Conservation (phyloP, 1,140 invertebrate species). For the Lepidurus arcticus region DNA sequence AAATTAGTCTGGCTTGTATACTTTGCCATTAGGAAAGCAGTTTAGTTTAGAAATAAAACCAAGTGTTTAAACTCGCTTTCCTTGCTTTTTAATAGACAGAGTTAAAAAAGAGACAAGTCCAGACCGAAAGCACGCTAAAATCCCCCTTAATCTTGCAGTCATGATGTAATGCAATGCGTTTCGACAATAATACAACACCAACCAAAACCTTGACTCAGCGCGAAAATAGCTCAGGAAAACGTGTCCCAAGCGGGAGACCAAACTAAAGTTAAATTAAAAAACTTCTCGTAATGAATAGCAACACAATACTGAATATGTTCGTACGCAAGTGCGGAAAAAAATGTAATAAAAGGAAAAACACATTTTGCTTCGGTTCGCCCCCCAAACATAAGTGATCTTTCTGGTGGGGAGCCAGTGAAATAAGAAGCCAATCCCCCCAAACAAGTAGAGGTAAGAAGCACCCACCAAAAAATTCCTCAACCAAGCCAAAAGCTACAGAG, state of each 20-base stretch:
- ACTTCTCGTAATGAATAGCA: background rate
- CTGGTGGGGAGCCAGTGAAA: background rate
- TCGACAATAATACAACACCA: background rate
- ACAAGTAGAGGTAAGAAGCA: background rate
- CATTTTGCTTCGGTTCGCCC: background rate
- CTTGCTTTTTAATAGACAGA: no score
- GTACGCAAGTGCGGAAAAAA: background rate
- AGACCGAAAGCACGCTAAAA: no score
- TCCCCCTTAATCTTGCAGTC: background rate
- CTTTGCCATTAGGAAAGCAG: background rate
- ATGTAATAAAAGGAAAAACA: background rate
- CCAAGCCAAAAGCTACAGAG: conserved; percentile 17
- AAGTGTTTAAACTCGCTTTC: no score
- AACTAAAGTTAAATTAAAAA: background rate
- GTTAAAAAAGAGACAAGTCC: no score
- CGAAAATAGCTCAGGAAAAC: background rate
- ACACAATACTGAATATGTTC: background rate
- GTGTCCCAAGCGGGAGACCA: background rate
- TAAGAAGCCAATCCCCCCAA: background rate
- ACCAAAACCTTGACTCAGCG: background rate
- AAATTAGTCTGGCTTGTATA: background rate
- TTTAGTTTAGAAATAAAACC: background rate
- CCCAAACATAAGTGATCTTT: background rate
- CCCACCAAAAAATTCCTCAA: background rate
- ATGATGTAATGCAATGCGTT: background rate